Evolutionary conservation across 2,888 invertebrate species (phyloP).

Genomic region (Lithosia quadra): DNA sequence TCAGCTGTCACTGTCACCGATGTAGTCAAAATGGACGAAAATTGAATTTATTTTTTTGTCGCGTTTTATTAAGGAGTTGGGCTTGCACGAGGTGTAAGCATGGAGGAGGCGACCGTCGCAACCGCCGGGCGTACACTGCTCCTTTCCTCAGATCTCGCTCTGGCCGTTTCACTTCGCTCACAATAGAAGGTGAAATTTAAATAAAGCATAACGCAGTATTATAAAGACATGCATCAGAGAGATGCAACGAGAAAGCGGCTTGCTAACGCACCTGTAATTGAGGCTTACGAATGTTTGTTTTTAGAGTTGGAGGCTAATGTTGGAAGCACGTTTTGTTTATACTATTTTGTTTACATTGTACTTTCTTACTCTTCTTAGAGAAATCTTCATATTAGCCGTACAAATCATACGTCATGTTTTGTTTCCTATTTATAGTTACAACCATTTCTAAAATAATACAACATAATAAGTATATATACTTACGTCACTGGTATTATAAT

Average conservation of each 20-base stretch:
- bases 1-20: conserved; percentile 52
- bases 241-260: conserved; percentile 81
- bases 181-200: conserved; percentile 87
- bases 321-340: conserved; percentile 20
- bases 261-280: conserved; percentile 32
- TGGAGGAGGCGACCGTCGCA: conserved; percentile 77
- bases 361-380: conserved; percentile 19
- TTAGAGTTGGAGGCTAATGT: conserved; percentile 34
- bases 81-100: conserved; percentile 47
- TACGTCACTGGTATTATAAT: too few relatives aligned
- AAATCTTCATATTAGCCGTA: conserved; percentile 20
- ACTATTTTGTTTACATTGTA: conserved; percentile 23
- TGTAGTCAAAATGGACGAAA: conserved; percentile 42
- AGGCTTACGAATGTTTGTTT: conserved; percentile 43
- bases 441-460: too few relatives aligned
- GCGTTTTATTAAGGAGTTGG: conserved; percentile 61
- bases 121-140: conserved; percentile 76
- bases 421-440: too few relatives aligned
- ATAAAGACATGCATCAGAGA: conserved; percentile 79
- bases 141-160: conserved; percentile 79
- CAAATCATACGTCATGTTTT: too few relatives aligned
- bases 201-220: conserved; percentile 81
- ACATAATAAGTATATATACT: too few relatives aligned
- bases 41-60: conserved; percentile 61
- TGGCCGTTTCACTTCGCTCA: conserved; percentile 82